Base-by-base conservation (phyloP, 2,888 invertebrate species). In the Myathropa florea region DNA sequence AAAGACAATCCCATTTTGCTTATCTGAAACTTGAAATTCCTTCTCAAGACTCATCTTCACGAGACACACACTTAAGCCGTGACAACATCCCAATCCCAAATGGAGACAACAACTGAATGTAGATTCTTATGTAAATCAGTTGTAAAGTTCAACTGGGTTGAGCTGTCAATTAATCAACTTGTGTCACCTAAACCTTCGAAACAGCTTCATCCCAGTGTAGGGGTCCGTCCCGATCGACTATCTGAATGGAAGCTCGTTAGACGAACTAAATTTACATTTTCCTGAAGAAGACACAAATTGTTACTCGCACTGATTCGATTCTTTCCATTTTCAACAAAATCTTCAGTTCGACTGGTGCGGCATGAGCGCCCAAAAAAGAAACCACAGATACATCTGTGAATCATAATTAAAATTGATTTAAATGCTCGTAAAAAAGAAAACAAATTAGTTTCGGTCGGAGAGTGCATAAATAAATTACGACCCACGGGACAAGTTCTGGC, bases 391-490 rank as follows among this genome's bases (percentile, higher is more conserved):
- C 18, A 46, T 18, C 7, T 18, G 18, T 7, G 39, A 75, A 59
- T 57, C 23, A 39, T 60, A 60, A 68, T 77, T 55, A 68, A 76
- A 59, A 60, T 59, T 63, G 24, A 63, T 33, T 70, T 53, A 60
- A 59, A 46, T 23, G 21, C 75, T 65, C 57, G 57, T 55, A 73
- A 64, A 33, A 26, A 21, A 60, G 18, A 26, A 36, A 63, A 55
- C 55, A 64, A 75, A 39, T 59, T 60, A 24, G 39, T 14, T 30
- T 26, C 3, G 6, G 18, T 28, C 23, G 4, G 10, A 9, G 12
- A 59, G 36, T 39, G 64, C 55, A 28, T 36, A 30, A 61, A 76
- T 76, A 76, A 76, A 76, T 68, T 53, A 61, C 53, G 33, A 14
- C 76, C 67, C 76, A 68, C 76, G 12, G 64, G 59, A 59, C 57